Conservation (phyloP, 2,113 vertebrate species). For the Dunckerocampus dactyliophorus region DNA sequence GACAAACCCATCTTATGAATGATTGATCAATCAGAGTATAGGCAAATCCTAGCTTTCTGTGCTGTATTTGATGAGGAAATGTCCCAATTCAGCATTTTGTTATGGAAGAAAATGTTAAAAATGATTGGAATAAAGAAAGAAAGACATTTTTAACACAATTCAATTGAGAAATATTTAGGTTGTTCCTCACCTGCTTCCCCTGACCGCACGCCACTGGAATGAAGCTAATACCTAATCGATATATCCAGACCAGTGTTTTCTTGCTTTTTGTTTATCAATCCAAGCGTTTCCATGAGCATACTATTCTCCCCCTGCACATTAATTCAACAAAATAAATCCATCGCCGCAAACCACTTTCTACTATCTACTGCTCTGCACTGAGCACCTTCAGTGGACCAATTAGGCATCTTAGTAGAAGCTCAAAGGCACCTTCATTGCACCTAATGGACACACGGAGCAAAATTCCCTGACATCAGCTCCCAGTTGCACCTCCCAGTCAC, state of each 20-base stretch:
- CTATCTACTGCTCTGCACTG: background rate
- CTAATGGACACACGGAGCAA: background rate
- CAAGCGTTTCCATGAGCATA: background rate
- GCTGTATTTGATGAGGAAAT: too few relatives aligned
- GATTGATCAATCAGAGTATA: too few relatives aligned
- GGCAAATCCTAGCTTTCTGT: too few relatives aligned
- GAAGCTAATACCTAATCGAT: background rate
- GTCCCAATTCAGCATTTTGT: too few relatives aligned
- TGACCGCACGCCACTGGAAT: too few relatives aligned
- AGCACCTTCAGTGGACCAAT: conserved; percentile 1
- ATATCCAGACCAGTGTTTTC: background rate
- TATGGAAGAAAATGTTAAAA: too few relatives aligned
- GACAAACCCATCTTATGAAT: too few relatives aligned
- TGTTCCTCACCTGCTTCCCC: too few relatives aligned
- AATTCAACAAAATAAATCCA: background rate
- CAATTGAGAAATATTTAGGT: too few relatives aligned
- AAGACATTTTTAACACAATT: too few relatives aligned
- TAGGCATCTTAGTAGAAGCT: background rate
- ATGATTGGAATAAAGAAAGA: too few relatives aligned
- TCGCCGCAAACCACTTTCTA: background rate
- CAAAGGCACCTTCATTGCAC: background rate
- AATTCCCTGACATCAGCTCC: conserved; percentile 3
- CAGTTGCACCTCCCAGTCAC: background rate
- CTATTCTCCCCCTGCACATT: background rate
- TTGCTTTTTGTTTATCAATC: background rate